Evolutionary conservation across 2,797 vertebrate species (phyloP).

Genomic region (Myotis planiceps): DNA sequence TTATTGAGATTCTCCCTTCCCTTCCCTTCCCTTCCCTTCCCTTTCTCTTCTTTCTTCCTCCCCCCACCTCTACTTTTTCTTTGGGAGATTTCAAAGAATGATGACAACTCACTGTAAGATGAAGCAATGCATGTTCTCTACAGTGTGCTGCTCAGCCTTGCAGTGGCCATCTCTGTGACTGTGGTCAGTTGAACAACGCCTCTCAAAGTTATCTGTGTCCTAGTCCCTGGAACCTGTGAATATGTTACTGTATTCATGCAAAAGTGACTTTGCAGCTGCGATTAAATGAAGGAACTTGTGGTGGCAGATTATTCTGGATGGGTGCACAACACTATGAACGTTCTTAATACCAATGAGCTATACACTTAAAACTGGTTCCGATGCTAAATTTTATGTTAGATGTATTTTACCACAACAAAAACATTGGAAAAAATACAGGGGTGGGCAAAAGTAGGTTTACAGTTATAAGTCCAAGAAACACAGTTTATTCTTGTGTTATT

Average conservation of each 20-base stretch:
- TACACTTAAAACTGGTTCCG: neutral
- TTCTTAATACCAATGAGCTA: neutral
- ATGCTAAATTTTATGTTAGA: neutral
- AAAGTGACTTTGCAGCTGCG: neutral
- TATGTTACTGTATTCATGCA: neutral
- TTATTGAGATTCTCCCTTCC: neutral
- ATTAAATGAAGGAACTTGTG: neutral
- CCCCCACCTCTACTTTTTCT: neutral
- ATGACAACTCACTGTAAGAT: neutral
- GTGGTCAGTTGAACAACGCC: neutral
- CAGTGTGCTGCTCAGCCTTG: neutral
- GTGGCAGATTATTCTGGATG: neutral
- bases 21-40: neutral
- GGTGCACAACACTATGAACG: neutral
- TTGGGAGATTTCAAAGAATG: slow-evolving; percentile 1
- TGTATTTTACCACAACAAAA: neutral
- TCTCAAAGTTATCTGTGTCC: neutral
- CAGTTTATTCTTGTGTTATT: neutral
- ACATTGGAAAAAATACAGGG: neutral
- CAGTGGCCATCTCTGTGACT: neutral
- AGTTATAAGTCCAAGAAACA: neutral
- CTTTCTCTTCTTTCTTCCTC: neutral
- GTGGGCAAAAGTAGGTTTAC: neutral
- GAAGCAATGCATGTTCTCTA: neutral
- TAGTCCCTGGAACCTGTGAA: neutral